Evolutionary conservation across 2,797 vertebrate species (phyloP).

Genomic region (Ceryle rudis): DNA sequence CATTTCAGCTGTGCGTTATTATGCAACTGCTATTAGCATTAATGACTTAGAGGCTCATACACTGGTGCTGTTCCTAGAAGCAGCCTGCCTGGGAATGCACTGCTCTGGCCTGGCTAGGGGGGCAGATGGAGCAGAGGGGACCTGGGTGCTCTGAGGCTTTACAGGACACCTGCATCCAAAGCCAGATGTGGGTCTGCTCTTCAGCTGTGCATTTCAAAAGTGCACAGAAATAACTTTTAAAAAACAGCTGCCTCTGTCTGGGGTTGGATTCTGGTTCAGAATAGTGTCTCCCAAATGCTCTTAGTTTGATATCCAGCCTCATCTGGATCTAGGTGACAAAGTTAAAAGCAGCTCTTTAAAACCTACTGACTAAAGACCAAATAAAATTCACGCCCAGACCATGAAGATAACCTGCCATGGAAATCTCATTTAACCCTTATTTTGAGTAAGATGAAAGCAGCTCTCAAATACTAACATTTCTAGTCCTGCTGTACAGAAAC

Average conservation of each 20-base stretch:
- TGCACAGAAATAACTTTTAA: not conserved
- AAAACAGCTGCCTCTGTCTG: not conserved
- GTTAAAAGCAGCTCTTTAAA: not conserved
- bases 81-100: not conserved
- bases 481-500: not conserved
- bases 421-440: not conserved
- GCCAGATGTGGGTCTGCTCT: not conserved
- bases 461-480: not conserved
- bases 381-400: not conserved
- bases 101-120: not conserved
- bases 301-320: not conserved
- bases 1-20: not conserved
- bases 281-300: not conserved
- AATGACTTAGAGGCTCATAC: constrained; percentile 9
- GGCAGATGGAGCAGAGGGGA: not conserved
- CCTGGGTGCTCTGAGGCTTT: not conserved
- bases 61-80: constrained; percentile 52
- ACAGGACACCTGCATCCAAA: not conserved
- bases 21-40: constrained; percentile 63
- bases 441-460: not conserved
- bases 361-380: not conserved
- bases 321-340: not conserved
- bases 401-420: not conserved
- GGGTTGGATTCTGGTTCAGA: not conserved
- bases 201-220: not conserved